phyloP scores from a whole-genome alignment of 1,140 invertebrate species.

The Ctenoplectra terminalis region DNA sequence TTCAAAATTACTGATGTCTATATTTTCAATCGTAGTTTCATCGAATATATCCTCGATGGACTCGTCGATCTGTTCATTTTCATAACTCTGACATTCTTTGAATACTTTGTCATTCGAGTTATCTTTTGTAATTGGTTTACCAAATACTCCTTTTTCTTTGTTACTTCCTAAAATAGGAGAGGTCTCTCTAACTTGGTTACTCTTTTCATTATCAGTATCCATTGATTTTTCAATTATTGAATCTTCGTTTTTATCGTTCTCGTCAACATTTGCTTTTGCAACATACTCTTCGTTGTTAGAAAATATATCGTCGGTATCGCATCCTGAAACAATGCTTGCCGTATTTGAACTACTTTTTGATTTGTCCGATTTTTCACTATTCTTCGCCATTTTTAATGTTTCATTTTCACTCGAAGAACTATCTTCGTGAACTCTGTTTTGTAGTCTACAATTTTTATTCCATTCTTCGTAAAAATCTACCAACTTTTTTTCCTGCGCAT shows the following conservation, averaged over 20 bases:
- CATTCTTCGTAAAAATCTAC: slow-evolving; percentile 20
- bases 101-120: not conserved
- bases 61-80: not conserved
- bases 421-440: slow-evolving; percentile 3
- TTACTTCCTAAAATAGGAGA: not conserved
- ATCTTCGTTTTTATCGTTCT: not conserved
- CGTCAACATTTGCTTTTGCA: not conserved
- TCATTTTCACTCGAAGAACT: slow-evolving; percentile 5
- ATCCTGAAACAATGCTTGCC: slow-evolving; percentile 64
- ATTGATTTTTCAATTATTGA: not conserved
- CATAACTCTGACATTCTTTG: not conserved
- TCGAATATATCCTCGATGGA: slow-evolving; percentile 50
- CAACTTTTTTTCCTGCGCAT: slow-evolving; percentile 33
- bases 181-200: not conserved
- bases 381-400: not conserved
- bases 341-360: not conserved
- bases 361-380: not conserved
- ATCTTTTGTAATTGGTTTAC: not conserved
- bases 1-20: not conserved
- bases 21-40: not conserved
- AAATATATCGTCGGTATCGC: slow-evolving; percentile 72
- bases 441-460: slow-evolving; percentile 9
- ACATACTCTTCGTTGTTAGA: slow-evolving; percentile 46
- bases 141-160: not conserved
- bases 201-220: not conserved